Conservation (phyloP, 2,888 invertebrate genomes). For the Pasiphila rectangulata region DNA sequence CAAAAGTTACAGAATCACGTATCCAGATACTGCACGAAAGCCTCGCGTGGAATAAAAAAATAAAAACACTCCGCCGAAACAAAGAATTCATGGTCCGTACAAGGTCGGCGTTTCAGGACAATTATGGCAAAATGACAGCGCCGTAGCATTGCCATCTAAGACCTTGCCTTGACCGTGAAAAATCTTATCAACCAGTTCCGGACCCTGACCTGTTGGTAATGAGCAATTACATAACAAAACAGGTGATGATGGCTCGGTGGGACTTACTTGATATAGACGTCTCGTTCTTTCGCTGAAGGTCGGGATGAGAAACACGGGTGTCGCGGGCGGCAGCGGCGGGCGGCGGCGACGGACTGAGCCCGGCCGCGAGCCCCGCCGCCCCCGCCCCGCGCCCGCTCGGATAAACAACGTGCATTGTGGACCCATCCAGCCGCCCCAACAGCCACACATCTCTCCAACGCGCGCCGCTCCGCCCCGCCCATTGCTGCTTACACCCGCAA, state of each 20-base stretch:
- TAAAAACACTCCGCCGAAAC: slow-evolving; percentile 42
- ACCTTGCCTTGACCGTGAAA: slow-evolving; percentile 74
- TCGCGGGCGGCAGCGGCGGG: slow-evolving; percentile 56
- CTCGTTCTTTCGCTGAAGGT: slow-evolving; percentile 77
- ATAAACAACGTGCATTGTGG: slow-evolving; percentile 80
- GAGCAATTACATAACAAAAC: slow-evolving; percentile 28
- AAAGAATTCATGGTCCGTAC: slow-evolving; percentile 53
- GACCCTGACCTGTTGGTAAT: slow-evolving; percentile 31
- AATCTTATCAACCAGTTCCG: slow-evolving; percentile 34
- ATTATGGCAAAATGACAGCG: slow-evolving; percentile 57
- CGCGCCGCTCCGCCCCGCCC: slow-evolving; percentile 28
- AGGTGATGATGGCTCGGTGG: slow-evolving; percentile 26
- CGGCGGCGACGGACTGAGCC: slow-evolving; percentile 71
- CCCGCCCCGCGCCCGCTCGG: slow-evolving; percentile 55
- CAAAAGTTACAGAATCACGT: slow-evolving; percentile 3
- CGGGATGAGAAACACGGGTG: slow-evolving; percentile 68
- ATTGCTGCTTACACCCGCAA: slow-evolving; percentile 31
- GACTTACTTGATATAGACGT: slow-evolving; percentile 72
- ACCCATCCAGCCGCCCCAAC: slow-evolving; percentile 69
- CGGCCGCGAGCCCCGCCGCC: slow-evolving; percentile 67
- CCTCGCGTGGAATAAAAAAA: slow-evolving; percentile 24
- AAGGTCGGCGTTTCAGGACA: slow-evolving; percentile 59
- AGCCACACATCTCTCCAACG: slow-evolving; percentile 46
- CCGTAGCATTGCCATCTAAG: slow-evolving; percentile 33
- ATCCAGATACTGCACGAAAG: slow-evolving; percentile 4